Conservation (phyloP, 92 coral and sea anemone species). For the Porites divaricata region DNA sequence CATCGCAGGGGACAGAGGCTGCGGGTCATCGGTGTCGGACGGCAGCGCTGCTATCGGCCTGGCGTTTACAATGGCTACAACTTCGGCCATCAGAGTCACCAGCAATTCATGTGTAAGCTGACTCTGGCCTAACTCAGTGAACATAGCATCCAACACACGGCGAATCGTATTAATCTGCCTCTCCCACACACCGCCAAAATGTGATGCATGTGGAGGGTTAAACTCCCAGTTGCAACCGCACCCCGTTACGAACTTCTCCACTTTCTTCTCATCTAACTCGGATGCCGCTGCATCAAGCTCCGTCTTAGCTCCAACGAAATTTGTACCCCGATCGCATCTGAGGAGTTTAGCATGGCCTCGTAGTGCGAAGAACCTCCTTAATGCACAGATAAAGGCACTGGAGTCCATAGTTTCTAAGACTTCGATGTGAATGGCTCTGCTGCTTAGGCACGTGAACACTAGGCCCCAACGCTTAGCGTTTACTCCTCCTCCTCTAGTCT, state of each 20-base stretch:
- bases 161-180: slow-evolving; percentile 58
- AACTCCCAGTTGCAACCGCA: slow-evolving; percentile 55
- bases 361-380: slow-evolving; percentile 51
- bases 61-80: slow-evolving; percentile 47
- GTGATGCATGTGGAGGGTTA: slow-evolving; percentile 71
- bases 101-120: slow-evolving; percentile 43
- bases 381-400: slow-evolving; percentile 59
- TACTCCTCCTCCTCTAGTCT: slow-evolving; percentile 56
- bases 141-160: slow-evolving; percentile 41
- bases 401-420: slow-evolving; percentile 57
- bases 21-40: slow-evolving; percentile 37
- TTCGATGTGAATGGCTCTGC: slow-evolving; percentile 60
- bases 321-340: slow-evolving; percentile 58
- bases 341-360: slow-evolving; percentile 49
- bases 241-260: slow-evolving; percentile 42
- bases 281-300: slow-evolving; percentile 49
- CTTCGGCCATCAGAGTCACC: slow-evolving; percentile 40
- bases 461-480: slow-evolving; percentile 68
- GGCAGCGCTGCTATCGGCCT: slow-evolving; percentile 38
- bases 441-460: slow-evolving; percentile 62
- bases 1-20: slow-evolving; percentile 50
- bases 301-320: slow-evolving; percentile 61
- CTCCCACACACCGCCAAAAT: slow-evolving; percentile 70
- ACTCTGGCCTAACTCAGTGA: slow-evolving; percentile 32
- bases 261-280: slow-evolving; percentile 28